Base-by-base conservation (phyloP, 2,797 vertebrate genomes). In the Pangasius larnaudii region DNA sequence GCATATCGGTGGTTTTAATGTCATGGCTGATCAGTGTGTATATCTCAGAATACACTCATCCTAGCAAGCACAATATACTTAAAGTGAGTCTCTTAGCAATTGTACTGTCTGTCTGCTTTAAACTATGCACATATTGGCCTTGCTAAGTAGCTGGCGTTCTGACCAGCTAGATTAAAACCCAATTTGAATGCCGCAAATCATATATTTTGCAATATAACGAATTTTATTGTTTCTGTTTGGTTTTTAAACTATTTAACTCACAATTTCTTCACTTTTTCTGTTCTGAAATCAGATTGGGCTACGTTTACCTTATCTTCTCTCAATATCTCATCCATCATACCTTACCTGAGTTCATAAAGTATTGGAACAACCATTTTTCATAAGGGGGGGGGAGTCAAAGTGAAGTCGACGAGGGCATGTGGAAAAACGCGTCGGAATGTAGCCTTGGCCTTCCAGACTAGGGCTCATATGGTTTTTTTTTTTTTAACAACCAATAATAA, bases 101-200 rank as follows among this genome's bases (percentile, higher is more conserved):
- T 69, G 53, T 36, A 67, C 39, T 33, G 51, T 81, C 33, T 53
- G 5, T 69, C 36, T 84, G 46, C 63, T 69, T 53, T 69, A 49
- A 82, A 46, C 59, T 83, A 49, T 84, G 82, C 82, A 84, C 82
- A 53, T 36, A 8, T 69, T 36, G 65, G 81, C 63, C 46, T 63
- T 36, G 24, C 33, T n/a, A 46, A 58, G 53, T 79, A 19, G 58
- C 46, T 33, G 61, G 27, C 58, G n/a, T n/a, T 67, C 81, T 33
- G n/a, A 51, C 42, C 81, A 84, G 27, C 61, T 7, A 67, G 42
- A 65, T 67, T 53, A 49, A 51, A 67, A 6, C 63, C 61, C 42
- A 51, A 84, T 51, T 24, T 24, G 10, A 67, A 51, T 24, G 56
- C 22, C 59, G 56, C 19, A 59, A 59, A 80, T 39, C 9, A 24